Base-by-base conservation (phyloP, 2,888 invertebrate genomes). In the Liodrosophila aerea region DNA sequence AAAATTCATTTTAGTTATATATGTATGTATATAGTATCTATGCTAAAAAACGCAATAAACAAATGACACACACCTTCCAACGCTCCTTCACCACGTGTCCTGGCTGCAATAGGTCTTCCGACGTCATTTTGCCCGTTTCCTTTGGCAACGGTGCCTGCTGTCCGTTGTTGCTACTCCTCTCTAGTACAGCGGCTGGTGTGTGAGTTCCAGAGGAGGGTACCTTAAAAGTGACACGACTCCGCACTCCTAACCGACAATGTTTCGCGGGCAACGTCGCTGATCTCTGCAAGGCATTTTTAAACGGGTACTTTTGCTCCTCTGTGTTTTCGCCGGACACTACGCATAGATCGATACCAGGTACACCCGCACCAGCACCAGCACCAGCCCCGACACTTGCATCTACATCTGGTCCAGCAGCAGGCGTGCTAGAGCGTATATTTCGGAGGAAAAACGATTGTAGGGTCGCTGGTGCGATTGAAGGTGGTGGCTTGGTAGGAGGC, bases 41-140 rank as follows among this genome's bases (percentile, higher is more conserved):
- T 31, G 8, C 9, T 13, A 7, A 15, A 18, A 9, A 16, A 34
- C 0, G 11, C n/a, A 7, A n/a, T 7, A 11, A 36, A n/a, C 9
- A 9, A 29, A 5, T 1, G 11, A 4, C 1, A 9, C 93, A 91
- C 87, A 98, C 98, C 96, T 98, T 99, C 99, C 99, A 99, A 90
- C 99, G 92, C 89, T 99, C 99, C 91, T 98, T 98, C 87, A 99
- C 98, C 59, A 98, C 96, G 92, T 98, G 97, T 46, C 98, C 98
- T 31, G 97, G 97, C 91, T 98, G 97, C 87, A 98, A 92, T 73
- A 98, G 93, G 91, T 98, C 98, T 91, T 97, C 97, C 84, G 94
- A 95, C 67, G 96, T 95, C 96, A 96, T 96, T 89, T 94, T 90
- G 58, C 27, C 46, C n/a, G 58, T 7, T 52, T 86, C 78, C 41